These are phyloP conservation scores for Seriola quinqueradiata DNA, from an alignment of 2,113 vertebrate genomes.

Conservation along the genomic window DNA sequence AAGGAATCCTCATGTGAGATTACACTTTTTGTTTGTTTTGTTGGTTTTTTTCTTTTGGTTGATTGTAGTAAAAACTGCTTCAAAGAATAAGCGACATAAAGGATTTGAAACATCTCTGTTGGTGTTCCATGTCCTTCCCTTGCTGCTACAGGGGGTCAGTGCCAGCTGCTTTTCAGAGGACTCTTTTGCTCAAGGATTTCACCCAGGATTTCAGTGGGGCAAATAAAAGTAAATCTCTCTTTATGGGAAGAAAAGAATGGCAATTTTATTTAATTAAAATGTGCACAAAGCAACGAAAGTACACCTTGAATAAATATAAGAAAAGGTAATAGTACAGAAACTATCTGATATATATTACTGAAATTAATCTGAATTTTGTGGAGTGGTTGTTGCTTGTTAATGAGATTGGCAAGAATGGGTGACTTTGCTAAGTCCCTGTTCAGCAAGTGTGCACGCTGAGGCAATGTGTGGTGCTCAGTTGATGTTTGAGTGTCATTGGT, in stretches of 20 bases:
- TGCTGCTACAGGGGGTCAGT: constrained; percentile 27
- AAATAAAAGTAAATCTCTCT: background rate
- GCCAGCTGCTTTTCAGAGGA: constrained; percentile 36
- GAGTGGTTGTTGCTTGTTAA: constrained; percentile 1
- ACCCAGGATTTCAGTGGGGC: constrained; percentile 1
- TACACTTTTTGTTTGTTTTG: background rate
- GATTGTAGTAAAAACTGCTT: constrained; percentile 23
- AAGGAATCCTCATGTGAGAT: constrained; percentile 46
- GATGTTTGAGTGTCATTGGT: constrained; percentile 72
- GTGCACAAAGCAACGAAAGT: background rate
- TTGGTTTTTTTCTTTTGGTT: constrained; percentile 14
- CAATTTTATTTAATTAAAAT: background rate
- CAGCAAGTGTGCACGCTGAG: constrained; percentile 25
- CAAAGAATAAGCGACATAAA: constrained; percentile 47
- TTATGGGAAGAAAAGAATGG: background rate
- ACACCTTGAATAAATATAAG: background rate
- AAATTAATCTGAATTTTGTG: background rate
- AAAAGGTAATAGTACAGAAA: background rate
- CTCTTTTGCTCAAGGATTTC: constrained; percentile 9
- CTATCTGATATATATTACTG: background rate
- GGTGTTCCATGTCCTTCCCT: constrained; percentile 48
- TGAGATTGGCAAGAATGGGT: constrained; percentile 40
- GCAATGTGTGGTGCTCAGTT: constrained; percentile 44
- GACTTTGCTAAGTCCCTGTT: constrained; percentile 70
- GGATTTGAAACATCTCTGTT: constrained; percentile 44